Conservation (phyloP, 2,797 vertebrate genomes). For the Poeciliopsis paucimaculata region DNA sequence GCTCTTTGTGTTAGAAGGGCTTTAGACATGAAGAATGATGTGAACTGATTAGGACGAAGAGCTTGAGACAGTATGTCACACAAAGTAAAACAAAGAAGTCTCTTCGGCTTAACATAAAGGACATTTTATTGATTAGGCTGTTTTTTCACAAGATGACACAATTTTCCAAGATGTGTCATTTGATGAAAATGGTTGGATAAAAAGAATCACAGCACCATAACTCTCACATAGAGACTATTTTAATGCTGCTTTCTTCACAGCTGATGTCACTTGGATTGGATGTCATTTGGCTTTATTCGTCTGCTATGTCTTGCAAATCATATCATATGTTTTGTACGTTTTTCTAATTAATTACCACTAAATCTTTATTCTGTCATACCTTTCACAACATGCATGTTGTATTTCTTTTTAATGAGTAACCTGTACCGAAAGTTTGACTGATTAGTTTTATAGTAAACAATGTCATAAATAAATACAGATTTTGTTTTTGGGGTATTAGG, state of each 20-base stretch:
- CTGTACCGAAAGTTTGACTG: too few relatives aligned
- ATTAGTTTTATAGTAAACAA: too few relatives aligned
- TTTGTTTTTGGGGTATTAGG: neutral
- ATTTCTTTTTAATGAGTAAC: too few relatives aligned
- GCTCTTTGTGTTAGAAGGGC: neutral
- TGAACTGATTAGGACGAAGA: slow-evolving; percentile 5
- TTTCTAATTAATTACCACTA: too few relatives aligned
- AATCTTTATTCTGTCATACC: too few relatives aligned
- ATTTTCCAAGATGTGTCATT: neutral
- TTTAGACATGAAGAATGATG: slow-evolving; percentile 1
- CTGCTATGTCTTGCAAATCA: neutral
- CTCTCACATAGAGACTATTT: neutral
- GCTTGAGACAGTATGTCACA: neutral
- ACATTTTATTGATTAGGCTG: neutral
- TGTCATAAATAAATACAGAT: too few relatives aligned
- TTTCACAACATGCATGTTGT: too few relatives aligned
- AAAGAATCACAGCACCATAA: neutral
- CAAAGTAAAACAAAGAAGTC: neutral
- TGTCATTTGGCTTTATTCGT: neutral
- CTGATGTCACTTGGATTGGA: neutral
- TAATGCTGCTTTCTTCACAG: neutral
- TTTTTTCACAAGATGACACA: neutral
- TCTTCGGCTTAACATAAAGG: neutral
- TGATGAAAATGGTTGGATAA: neutral
- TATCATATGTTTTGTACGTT: too few relatives aligned